These are phyloP conservation scores for Ataeniobius toweri DNA, from an alignment of 2,797 vertebrate genomes.

Conservation along the genomic window DNA sequence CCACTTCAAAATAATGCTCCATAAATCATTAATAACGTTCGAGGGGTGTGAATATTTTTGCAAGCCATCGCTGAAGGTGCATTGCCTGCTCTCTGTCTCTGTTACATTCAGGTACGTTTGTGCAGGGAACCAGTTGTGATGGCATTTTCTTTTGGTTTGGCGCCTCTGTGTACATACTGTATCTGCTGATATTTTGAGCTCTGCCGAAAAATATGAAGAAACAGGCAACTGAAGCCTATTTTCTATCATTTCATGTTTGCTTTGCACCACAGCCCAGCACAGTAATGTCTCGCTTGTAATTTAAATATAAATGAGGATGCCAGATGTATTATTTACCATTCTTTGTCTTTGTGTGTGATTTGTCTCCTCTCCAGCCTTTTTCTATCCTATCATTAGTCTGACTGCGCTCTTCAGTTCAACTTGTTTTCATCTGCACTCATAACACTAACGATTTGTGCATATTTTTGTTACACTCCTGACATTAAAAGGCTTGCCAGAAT, in stretches of 20 bases:
- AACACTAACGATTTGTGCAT: slow-evolving; percentile 37
- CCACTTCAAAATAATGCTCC: no score
- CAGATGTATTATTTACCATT: slow-evolving; percentile 29
- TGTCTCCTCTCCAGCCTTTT: slow-evolving; percentile 10
- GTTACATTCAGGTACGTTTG: slow-evolving; percentile 61
- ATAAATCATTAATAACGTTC: not conserved
- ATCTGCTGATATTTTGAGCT: slow-evolving; percentile 67
- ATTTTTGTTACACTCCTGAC: slow-evolving; percentile 49
- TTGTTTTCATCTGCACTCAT: slow-evolving; percentile 6
- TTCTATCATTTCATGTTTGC: slow-evolving; percentile 42
- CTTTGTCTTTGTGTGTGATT: slow-evolving; percentile 18
- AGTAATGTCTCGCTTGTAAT: slow-evolving; percentile 46
- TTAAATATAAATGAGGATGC: slow-evolving; percentile 26
- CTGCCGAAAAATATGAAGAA: slow-evolving; percentile 64
- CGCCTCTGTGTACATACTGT: not conserved
- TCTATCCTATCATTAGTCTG: not conserved
- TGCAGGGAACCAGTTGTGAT: slow-evolving; percentile 69
- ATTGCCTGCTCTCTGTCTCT: slow-evolving; percentile 51
- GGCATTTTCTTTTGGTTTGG: slow-evolving; percentile 68
- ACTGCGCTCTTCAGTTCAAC: slow-evolving; percentile 17
- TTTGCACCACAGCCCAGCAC: slow-evolving; percentile 32
- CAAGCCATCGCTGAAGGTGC: slow-evolving; percentile 41
- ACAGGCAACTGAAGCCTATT: slow-evolving; percentile 42
- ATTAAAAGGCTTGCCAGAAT: slow-evolving; percentile 89
- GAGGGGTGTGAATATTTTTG: not conserved